A percentile compares a stretch with the other conserved stretches of the same genome.
phyloP scores from a whole-genome alignment of 2,888 invertebrate species.

The Diarsia rubi region DNA sequence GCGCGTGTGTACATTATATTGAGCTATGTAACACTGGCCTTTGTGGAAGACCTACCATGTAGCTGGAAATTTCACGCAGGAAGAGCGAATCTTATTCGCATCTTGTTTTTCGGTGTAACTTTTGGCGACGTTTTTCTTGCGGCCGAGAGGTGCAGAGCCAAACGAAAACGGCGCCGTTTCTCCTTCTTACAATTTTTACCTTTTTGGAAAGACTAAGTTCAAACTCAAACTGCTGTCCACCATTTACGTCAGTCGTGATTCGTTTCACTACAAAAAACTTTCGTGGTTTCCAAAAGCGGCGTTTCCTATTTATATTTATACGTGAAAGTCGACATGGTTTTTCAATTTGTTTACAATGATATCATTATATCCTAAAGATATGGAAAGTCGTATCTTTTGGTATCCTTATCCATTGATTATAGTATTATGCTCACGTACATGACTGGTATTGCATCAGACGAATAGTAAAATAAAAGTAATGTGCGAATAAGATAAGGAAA shows the following conservation, averaged over 20 bases:
- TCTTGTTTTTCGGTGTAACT: neutral
- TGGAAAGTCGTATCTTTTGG: slow-evolving; percentile 11
- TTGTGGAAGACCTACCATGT: slow-evolving; percentile 20
- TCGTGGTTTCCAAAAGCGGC: slow-evolving; percentile 22
- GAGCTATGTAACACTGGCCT: slow-evolving; percentile 39
- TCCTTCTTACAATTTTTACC: neutral
- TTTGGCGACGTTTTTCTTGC: neutral
- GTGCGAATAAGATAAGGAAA: slow-evolving; percentile 53
- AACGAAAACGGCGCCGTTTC: slow-evolving; percentile 3
- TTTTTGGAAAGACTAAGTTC: neutral
- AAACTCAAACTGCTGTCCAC: neutral
- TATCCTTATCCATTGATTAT: slow-evolving; percentile 46
- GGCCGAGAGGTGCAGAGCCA: neutral
- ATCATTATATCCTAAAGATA: slow-evolving; percentile 34
- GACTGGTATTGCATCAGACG: slow-evolving; percentile 37
- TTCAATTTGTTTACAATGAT: slow-evolving; percentile 51
- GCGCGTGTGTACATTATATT: slow-evolving; percentile 53
- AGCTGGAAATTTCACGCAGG: slow-evolving; percentile 11
- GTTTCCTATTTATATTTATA: slow-evolving; percentile 6
- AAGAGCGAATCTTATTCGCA: neutral
- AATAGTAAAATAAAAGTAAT: slow-evolving; percentile 35
- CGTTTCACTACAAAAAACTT: slow-evolving; percentile 26
- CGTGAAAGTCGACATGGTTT: slow-evolving; percentile 39
- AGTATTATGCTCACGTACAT: slow-evolving; percentile 7
- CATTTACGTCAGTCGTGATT: slow-evolving; percentile 21